phyloP scores from a whole-genome alignment of 2,888 invertebrate genomes.

The Drosophila tanythrix region DNA sequence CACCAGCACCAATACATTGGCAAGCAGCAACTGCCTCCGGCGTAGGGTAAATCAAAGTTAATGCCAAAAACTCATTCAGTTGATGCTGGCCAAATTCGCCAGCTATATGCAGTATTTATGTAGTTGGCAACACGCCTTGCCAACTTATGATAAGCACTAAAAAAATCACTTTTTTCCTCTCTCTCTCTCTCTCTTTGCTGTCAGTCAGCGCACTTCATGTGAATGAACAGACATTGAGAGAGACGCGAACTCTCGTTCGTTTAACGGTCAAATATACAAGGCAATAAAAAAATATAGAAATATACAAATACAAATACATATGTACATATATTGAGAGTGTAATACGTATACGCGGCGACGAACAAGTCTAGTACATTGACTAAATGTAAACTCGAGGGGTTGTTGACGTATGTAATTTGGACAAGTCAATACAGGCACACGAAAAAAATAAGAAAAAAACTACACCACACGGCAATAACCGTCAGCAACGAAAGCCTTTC shows the following conservation, averaged over 20 bases:
- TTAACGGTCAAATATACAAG: conserved; percentile 58
- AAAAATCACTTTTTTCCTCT: conserved; percentile 31
- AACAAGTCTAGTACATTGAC: conserved; percentile 68
- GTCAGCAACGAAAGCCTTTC: conserved; percentile 61
- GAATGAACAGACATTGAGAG: conserved; percentile 2
- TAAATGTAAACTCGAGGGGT: conserved; percentile 71
- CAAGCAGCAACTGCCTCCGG: conserved; percentile 28
- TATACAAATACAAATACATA: conserved; percentile 9
- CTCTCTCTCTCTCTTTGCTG: neutral
- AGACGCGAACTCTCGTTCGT: conserved; percentile 17
- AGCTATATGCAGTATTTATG: conserved; percentile 41
- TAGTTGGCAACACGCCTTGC: conserved; percentile 53
- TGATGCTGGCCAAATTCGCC: conserved; percentile 69
- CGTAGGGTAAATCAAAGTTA: conserved; percentile 63
- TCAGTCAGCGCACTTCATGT: neutral
- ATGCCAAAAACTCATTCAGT: conserved; percentile 57
- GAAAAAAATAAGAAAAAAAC: neutral
- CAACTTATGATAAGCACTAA: conserved; percentile 27
- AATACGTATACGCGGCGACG: conserved; percentile 70
- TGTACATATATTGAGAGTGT: conserved; percentile 1
- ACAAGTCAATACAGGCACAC: conserved; percentile 38
- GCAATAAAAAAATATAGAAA: conserved; percentile 34
- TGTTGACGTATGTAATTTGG: conserved; percentile 73
- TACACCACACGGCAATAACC: conserved; percentile 51
- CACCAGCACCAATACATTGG: conserved; percentile 31